These are phyloP conservation scores for Pipra filicauda DNA, from an alignment of 2,113 vertebrate genomes.

Conservation along the genomic window DNA sequence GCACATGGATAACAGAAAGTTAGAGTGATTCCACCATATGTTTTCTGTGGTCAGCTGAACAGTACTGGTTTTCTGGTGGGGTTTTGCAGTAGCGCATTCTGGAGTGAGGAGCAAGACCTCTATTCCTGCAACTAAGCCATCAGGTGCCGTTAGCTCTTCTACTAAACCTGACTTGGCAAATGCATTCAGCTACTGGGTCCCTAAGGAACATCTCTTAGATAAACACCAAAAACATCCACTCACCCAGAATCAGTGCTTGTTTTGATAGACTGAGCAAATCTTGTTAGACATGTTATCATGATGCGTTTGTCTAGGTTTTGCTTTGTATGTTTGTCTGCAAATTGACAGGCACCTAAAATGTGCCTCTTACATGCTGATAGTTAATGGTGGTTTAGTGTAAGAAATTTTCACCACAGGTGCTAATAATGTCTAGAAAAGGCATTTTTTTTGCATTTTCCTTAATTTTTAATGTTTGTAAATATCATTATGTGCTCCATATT, in stretches of 20 bases:
- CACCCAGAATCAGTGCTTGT: background rate
- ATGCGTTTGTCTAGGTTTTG: background rate
- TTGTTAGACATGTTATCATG: background rate
- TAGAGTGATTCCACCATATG: background rate
- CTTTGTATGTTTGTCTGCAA: background rate
- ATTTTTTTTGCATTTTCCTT: background rate
- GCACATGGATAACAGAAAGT: background rate
- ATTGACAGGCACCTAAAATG: background rate
- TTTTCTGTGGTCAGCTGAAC: background rate
- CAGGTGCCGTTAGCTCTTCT: background rate
- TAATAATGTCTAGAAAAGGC: background rate
- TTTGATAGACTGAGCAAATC: background rate
- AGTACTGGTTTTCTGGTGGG: background rate
- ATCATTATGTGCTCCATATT: background rate
- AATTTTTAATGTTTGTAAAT: background rate
- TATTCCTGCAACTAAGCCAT: background rate
- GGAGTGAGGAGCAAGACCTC: background rate
- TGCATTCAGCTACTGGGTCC: background rate
- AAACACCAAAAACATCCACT: background rate
- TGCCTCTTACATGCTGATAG: background rate
- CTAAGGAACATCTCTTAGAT: background rate
- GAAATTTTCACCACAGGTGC: background rate
- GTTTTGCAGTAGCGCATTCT: background rate
- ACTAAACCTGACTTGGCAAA: background rate
- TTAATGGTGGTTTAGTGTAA: background rate